A percentile compares a stretch with the other conserved stretches of the same genome.
Evolutionary conservation across 2,797 vertebrate genomes (phyloP).

Genomic region (Peromyscus melanophrys): DNA sequence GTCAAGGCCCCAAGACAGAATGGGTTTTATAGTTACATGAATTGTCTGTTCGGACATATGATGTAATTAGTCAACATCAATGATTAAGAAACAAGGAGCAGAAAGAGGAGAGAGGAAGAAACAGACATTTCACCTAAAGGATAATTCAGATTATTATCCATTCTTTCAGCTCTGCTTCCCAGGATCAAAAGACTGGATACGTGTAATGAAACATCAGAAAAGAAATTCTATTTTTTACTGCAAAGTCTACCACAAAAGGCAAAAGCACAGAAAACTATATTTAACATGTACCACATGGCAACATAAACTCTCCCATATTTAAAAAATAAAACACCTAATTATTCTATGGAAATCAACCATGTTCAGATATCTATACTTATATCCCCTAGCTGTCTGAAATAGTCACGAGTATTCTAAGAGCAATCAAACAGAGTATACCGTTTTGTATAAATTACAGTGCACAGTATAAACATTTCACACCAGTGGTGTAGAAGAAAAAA

Average conservation of each 20-base stretch:
- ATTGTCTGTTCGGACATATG: conserved; percentile 9
- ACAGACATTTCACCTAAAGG: not conserved
- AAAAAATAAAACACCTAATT: not conserved
- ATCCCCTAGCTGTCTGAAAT: not conserved
- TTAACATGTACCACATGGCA: not conserved
- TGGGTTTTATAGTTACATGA: not conserved
- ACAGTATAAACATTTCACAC: not conserved
- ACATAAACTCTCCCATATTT: not conserved
- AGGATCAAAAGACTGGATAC: not conserved
- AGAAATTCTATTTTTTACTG: not conserved
- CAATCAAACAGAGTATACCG: not conserved
- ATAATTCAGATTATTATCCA: not conserved
- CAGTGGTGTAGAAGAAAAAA: not conserved
- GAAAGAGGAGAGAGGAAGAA: not conserved
- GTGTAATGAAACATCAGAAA: not conserved
- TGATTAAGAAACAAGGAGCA: not conserved
- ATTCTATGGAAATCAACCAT: conserved; percentile 11
- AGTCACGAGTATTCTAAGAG: not conserved
- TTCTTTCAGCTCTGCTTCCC: not conserved
- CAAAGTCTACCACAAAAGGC: not conserved
- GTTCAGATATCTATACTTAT: not conserved
- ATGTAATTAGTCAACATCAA: not conserved
- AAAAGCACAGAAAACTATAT: not conserved
- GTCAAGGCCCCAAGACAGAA: not conserved
- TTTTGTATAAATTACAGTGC: not conserved